Conservation (phyloP, 2,888 invertebrate species). For the Neuroscelio doddi region DNA sequence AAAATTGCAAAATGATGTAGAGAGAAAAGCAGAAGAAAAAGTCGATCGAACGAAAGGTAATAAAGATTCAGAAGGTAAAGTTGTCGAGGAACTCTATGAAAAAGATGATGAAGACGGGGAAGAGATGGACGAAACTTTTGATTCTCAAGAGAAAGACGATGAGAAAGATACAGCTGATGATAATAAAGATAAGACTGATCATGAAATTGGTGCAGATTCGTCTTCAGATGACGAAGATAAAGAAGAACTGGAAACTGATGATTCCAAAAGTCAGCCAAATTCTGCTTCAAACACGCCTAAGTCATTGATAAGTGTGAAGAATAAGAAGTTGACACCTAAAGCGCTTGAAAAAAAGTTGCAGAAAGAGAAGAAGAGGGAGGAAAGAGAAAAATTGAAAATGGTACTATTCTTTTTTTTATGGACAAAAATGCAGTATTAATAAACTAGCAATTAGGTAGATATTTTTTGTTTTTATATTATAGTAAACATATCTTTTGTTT, state of each 20-base stretch:
- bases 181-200: not conserved
- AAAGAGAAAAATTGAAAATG: slow-evolving; percentile 73
- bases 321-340: slow-evolving; percentile 68
- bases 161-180: not conserved
- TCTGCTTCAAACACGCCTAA: not conserved
- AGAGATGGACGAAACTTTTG: slow-evolving; percentile 1
- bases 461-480: too few species aligned
- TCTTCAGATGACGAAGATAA: slow-evolving; percentile 6
- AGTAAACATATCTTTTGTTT: not conserved
- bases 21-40: slow-evolving; percentile 4
- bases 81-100: slow-evolving; percentile 1
- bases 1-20: not conserved
- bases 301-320: slow-evolving; percentile 23
- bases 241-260: slow-evolving; percentile 1
- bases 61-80: slow-evolving; percentile 4
- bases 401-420: slow-evolving; percentile 54
- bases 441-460: too few species aligned
- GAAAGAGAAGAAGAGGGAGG: slow-evolving; percentile 75
- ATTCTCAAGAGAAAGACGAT: slow-evolving; percentile 6
- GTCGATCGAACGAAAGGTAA: slow-evolving; percentile 3
- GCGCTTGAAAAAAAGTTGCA: slow-evolving; percentile 76
- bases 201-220: slow-evolving; percentile 1
- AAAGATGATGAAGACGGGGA: slow-evolving; percentile 2
- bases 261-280: not conserved
- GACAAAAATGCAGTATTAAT: too few species aligned